phyloP scores from a whole-genome alignment of 2,113 vertebrate species.

The Chrysochloris asiatica region DNA sequence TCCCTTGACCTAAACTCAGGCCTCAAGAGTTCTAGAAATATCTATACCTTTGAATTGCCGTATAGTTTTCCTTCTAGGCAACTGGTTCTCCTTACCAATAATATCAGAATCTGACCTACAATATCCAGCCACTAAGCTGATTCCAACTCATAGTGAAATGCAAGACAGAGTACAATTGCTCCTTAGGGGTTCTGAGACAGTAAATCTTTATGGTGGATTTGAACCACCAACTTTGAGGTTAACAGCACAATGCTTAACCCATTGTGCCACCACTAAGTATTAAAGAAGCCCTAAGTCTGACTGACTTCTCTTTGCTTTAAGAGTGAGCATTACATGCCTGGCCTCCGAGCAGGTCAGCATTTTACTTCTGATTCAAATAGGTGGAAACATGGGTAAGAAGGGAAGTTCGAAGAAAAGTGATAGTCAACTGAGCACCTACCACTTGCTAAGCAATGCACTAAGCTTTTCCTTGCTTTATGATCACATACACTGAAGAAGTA shows the following conservation, averaged over 20 bases:
- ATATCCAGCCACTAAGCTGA: not conserved
- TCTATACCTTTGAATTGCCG: constrained; percentile 56
- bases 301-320: not conserved
- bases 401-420: not conserved
- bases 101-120: constrained; percentile 5
- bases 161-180: no score
- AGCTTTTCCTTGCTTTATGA: not conserved
- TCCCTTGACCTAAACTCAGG: not conserved
- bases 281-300: not conserved
- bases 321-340: not conserved
- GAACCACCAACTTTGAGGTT: no score
- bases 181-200: no score
- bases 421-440: no score
- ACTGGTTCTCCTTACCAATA: constrained; percentile 43
- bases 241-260: no score
- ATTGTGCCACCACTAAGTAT: constrained; percentile 6
- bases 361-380: not conserved
- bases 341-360: not conserved
- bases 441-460: not conserved
- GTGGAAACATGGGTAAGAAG: not conserved
- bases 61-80: constrained; percentile 48
- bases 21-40: constrained; percentile 48
- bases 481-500: not conserved
- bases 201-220: no score
- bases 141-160: no score